Base-by-base conservation (phyloP, 64 coral and sea anemone species). In the Hydrozoanthus tunicans region DNA sequence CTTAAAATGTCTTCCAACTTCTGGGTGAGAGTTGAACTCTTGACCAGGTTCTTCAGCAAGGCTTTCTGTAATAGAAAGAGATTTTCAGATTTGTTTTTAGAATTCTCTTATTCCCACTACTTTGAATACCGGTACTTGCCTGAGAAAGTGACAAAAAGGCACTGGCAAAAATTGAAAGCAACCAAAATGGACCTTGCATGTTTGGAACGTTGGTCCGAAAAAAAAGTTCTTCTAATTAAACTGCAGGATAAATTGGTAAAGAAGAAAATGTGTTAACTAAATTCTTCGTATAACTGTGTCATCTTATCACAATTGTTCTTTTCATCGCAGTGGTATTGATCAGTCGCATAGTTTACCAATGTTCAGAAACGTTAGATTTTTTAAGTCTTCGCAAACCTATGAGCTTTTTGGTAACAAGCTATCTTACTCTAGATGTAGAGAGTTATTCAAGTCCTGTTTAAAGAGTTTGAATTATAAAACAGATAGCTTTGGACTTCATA, bases 1-100 rank as follows among this genome's bases (percentile, higher is more conserved):
- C 91, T 94, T 92, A 51, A 98, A 98, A 64, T 94, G 94, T 56
- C 86, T 89, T 56, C 95, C 95, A 17, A 98, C 23, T 77, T 94
- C 86, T 90, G 90, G 93, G 80, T 98, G 95, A 66, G 93, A 84
- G 27, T 92, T 98, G 11, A 98, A 94, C 24, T 75, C 83, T 77
- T 94, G 92, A 7, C 76, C 24, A 6, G 95, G 78, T 62, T 98
- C 95, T 79, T 92, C 79, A 7, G 62, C 67, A 57, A 98, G 86
- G 54, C 79, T 98, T 81, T 92, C 95, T 98, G 78, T 52, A 89
- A 81, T 64, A 11, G 14, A 15, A 90, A 64, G 76, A 0, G 1
- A 58, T 14, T 57, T 73, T 20, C 52, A 27, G 3, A 12, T 14
- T 27, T 81, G 1, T 81, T 17, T 60, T 60, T 81, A 7, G 55